Evolutionary conservation across 2,888 invertebrate species (phyloP).

Genomic region (Caenorhabditis uteleia): DNA sequence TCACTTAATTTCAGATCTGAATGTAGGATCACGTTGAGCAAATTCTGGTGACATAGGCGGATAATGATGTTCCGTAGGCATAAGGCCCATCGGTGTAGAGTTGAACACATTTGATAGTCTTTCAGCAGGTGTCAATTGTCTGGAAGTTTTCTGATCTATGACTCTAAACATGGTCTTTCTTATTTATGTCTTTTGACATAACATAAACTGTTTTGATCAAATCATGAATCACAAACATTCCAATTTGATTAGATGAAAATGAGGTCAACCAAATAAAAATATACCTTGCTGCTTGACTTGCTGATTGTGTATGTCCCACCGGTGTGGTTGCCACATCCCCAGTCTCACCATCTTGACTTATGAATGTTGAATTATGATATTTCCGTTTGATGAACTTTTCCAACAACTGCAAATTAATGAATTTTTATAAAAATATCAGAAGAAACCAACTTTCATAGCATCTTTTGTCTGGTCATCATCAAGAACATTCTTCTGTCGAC

Average conservation of each 20-base stretch:
- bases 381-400: slow-evolving; percentile 36
- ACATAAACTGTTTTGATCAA: too few relatives aligned
- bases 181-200: too few relatives aligned
- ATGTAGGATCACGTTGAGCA: slow-evolving; percentile 21
- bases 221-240: too few relatives aligned
- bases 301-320: slow-evolving; percentile 35
- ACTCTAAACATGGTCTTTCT: too few relatives aligned
- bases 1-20: slow-evolving; percentile 42
- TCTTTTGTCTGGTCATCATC: slow-evolving; percentile 50
- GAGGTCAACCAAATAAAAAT: slow-evolving; percentile 2
- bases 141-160: too few relatives aligned
- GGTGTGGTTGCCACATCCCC: slow-evolving; percentile 17
- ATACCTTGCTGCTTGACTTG: slow-evolving; percentile 28
- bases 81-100: slow-evolving; percentile 15
- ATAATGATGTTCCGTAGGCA: slow-evolving; percentile 4
- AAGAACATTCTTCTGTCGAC: slow-evolving; percentile 36
- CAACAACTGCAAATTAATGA: slow-evolving; percentile 26
- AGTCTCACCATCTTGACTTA: slow-evolving; percentile 19
- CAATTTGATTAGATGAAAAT: too few relatives aligned
- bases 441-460: slow-evolving; percentile 44
- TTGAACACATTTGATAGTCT: slow-evolving; percentile 33
- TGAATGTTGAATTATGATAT: slow-evolving; percentile 18
- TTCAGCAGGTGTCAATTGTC: slow-evolving; percentile 28
- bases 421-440: background rate
- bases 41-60: slow-evolving; percentile 13